These are phyloP conservation scores for Meiosimyza decipiens DNA, from an alignment of 2,888 invertebrate genomes.

Conservation along the genomic window DNA sequence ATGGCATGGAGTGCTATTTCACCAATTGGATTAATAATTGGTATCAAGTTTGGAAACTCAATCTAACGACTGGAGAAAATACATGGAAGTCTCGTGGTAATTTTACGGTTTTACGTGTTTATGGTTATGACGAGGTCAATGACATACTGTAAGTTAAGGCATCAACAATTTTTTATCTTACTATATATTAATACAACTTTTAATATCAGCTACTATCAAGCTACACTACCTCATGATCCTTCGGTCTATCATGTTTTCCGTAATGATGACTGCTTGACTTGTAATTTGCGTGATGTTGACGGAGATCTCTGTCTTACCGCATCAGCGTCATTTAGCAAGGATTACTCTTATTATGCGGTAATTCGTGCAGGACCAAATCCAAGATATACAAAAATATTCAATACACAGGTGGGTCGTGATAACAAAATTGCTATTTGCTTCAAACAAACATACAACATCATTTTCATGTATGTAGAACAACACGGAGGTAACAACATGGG, in stretches of 20 bases:
- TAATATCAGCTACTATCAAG: constrained; percentile 76
- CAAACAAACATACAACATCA: too few species aligned
- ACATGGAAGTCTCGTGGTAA: constrained; percentile 65
- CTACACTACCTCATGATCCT: constrained; percentile 74
- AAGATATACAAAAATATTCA: constrained; percentile 70
- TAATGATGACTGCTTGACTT: constrained; percentile 76
- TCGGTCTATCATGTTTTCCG: constrained; percentile 77
- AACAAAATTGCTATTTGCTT: too few species aligned
- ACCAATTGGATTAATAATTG: constrained; percentile 68
- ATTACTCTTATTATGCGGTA: constrained; percentile 74
- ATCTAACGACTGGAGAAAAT: constrained; percentile 58
- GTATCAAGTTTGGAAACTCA: constrained; percentile 64
- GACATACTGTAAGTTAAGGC: constrained; percentile 69
- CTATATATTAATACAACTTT: not conserved
- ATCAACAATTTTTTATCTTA: not conserved
- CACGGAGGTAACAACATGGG: constrained; percentile 65
- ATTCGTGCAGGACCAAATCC: constrained; percentile 77
- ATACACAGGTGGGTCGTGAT: constrained; percentile 62
- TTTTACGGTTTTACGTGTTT: constrained; percentile 71
- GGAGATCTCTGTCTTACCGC: constrained; percentile 72
- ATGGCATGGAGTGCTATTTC: constrained; percentile 56
- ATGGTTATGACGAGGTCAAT: constrained; percentile 73
- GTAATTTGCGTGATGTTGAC: constrained; percentile 71
- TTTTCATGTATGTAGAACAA: constrained; percentile 26
- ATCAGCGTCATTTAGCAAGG: constrained; percentile 71